Percentiles rank a stretch among this genome's conserved stretches.
Evolutionary conservation across 2,888 invertebrate genomes (phyloP).

Genomic region (Drosophila limbata): DNA sequence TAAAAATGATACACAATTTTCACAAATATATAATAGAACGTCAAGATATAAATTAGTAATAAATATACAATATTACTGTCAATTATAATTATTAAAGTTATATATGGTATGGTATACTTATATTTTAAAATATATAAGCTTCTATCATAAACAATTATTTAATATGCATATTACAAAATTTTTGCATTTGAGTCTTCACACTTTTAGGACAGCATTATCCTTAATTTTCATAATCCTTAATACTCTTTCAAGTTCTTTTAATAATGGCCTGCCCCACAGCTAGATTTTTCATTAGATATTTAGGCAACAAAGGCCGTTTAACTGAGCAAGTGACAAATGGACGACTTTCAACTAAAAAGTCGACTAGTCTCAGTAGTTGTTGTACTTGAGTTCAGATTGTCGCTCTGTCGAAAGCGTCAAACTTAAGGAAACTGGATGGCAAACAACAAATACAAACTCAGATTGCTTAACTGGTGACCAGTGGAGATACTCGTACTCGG

Average conservation of each 20-base stretch:
- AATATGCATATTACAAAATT: background rate
- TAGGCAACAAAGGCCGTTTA: constrained; percentile 43
- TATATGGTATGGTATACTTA: too few species aligned
- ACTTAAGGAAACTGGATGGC: constrained; percentile 55
- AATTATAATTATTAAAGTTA: too few species aligned
- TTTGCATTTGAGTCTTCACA: background rate
- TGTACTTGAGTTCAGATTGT: constrained; percentile 46
- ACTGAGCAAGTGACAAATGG: constrained; percentile 70
- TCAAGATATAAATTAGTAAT: too few species aligned
- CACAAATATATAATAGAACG: too few species aligned
- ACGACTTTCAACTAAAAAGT: constrained; percentile 8
- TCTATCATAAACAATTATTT: background rate
- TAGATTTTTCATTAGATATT: constrained; percentile 5
- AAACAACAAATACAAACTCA: constrained; percentile 58
- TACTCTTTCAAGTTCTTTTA: background rate
- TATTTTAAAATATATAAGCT: too few species aligned
- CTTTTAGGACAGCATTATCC: background rate
- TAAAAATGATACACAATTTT: too few species aligned
- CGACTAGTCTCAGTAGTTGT: constrained; percentile 1
- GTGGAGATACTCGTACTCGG: constrained; percentile 23
- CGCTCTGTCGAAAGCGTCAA: constrained; percentile 77
- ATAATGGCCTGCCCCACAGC: background rate
- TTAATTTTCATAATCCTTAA: background rate
- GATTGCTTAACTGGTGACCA: constrained; percentile 17
- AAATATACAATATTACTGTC: too few species aligned